A percentile compares a stretch with the other conserved stretches of the same genome.
Evolutionary conservation across 2,113 vertebrate genomes (phyloP).

Genomic region (Ibidorhyncha struthersii): DNA sequence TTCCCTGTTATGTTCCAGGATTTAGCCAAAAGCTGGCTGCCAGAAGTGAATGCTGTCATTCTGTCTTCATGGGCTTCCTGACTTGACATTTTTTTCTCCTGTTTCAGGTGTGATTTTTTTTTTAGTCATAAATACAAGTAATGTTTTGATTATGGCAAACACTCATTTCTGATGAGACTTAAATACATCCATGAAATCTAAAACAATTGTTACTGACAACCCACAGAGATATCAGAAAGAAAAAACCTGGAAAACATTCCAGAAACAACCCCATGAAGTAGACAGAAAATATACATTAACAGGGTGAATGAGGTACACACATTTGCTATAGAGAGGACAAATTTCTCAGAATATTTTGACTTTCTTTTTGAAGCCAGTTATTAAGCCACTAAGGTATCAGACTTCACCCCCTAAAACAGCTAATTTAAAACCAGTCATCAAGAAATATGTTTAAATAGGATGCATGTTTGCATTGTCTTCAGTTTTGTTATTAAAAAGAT

Average conservation of each 20-base stretch:
- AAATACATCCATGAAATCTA: background rate
- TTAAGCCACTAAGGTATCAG: background rate
- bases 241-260: background rate
- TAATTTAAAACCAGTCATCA: background rate
- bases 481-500: background rate
- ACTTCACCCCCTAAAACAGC: background rate
- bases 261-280: background rate
- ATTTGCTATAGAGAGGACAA: background rate
- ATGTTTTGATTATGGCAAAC: too few species aligned
- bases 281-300: background rate
- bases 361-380: background rate
- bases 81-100: background rate
- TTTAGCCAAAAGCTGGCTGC: background rate
- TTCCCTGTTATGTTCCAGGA: background rate
- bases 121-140: too few species aligned
- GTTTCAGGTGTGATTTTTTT: background rate
- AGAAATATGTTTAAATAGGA: background rate
- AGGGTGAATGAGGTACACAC: background rate
- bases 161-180: background rate
- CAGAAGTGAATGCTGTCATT: background rate
- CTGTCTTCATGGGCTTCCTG: background rate
- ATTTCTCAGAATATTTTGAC: background rate
- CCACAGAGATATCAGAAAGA: background rate
- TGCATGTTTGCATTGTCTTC: rapidly evolving
- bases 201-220: background rate